Conservation (phyloP, 92 coral and sea anemone species). For the Blastomussa wellsi region DNA sequence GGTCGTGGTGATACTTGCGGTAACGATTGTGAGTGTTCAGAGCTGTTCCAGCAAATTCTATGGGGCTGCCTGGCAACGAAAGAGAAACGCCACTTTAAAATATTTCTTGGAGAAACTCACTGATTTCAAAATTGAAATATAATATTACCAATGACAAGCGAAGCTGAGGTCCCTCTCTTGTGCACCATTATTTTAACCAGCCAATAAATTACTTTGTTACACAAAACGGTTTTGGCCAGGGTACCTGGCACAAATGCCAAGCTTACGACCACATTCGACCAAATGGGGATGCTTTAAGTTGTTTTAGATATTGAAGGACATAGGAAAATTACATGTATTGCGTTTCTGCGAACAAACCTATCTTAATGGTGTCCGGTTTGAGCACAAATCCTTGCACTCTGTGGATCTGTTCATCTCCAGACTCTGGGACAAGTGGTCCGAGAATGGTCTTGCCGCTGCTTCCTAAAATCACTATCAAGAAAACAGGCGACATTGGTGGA, state of each 20-base stretch:
- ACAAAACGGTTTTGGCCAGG: too few relatives aligned
- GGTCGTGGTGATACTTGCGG: constrained; percentile 91
- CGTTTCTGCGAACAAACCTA: constrained; percentile 30
- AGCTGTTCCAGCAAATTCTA: constrained; percentile 67
- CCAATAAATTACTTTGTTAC: too few relatives aligned
- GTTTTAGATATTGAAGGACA: too few relatives aligned
- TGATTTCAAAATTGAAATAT: too few relatives aligned
- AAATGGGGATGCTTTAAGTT: too few relatives aligned
- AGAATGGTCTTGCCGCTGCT: constrained; percentile 76
- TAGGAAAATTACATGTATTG: too few relatives aligned
- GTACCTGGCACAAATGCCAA: too few relatives aligned
- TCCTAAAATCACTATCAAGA: constrained; percentile 66
- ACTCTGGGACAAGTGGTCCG: constrained; percentile 73
- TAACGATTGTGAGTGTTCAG: constrained; percentile 79
- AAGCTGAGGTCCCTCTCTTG: too few relatives aligned
- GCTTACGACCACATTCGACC: too few relatives aligned
- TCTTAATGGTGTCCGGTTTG: constrained; percentile 58
- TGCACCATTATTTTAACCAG: too few relatives aligned
- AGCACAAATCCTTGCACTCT: constrained; percentile 85
- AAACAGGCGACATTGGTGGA: not conserved
- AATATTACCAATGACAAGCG: too few relatives aligned
- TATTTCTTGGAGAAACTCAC: too few relatives aligned
- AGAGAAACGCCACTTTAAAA: not conserved
- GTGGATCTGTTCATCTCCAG: constrained; percentile 71
- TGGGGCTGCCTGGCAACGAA: constrained; percentile 47